Conservation (phyloP, 2,888 invertebrate species). For the Macrophya annulata region DNA sequence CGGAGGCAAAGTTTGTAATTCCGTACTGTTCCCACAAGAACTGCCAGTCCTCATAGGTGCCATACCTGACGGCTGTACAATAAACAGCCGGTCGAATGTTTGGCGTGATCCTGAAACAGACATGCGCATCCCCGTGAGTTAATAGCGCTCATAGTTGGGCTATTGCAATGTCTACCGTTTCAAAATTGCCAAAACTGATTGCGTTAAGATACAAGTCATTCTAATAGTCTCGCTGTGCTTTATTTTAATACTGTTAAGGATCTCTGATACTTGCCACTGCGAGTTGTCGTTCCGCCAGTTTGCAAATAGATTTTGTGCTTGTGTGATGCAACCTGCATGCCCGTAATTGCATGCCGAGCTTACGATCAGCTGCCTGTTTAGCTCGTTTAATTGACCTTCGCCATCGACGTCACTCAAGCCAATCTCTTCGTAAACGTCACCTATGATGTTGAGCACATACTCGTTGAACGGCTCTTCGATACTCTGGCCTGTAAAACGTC, state of each 20-base stretch:
- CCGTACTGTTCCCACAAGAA: slow-evolving; percentile 85
- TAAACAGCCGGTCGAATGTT: slow-evolving; percentile 88
- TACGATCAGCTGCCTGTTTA: slow-evolving; percentile 84
- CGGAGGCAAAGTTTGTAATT: slow-evolving; percentile 82
- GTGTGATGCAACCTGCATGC: slow-evolving; percentile 82
- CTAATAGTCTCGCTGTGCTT: neutral
- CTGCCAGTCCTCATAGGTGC: slow-evolving; percentile 84
- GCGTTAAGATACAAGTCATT: neutral
- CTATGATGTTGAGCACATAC: slow-evolving; percentile 79
- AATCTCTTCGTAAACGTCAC: slow-evolving; percentile 80
- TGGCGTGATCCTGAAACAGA: slow-evolving; percentile 81
- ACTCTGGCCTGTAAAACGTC: slow-evolving; percentile 65
- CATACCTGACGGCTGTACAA: slow-evolving; percentile 88
- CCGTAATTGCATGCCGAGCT: slow-evolving; percentile 86
- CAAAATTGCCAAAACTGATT: neutral
- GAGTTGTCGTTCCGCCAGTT: slow-evolving; percentile 56
- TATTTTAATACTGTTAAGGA: neutral
- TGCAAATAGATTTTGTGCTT: slow-evolving; percentile 79
- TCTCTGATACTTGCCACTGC: slow-evolving; percentile 58
- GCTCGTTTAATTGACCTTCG: slow-evolving; percentile 82
- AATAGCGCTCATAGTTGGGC: neutral
- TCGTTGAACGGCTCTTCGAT: slow-evolving; percentile 53
- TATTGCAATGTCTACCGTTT: neutral
- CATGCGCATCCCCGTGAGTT: neutral
- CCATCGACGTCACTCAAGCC: slow-evolving; percentile 80